Conservation (phyloP, 2,113 vertebrate species). For the Lonchura striata region DNA sequence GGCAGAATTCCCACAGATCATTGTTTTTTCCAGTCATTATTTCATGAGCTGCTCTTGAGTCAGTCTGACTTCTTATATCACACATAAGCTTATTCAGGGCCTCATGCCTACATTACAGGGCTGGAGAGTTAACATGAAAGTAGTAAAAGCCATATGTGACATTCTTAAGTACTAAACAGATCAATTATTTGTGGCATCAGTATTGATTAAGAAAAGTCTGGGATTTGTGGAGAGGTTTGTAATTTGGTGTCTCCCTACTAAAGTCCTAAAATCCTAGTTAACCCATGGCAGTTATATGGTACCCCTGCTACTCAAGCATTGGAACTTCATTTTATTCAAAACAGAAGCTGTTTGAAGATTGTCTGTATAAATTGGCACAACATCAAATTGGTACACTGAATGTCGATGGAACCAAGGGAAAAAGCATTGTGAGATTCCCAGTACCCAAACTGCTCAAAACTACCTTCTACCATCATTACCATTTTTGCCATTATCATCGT, state of each 20-base stretch:
- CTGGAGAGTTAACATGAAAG: neutral
- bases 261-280: neutral
- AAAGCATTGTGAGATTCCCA: neutral
- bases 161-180: neutral
- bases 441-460: neutral
- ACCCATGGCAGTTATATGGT: neutral
- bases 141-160: neutral
- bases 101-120: neutral
- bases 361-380: neutral
- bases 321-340: neutral
- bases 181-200: neutral
- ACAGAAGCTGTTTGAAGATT: neutral
- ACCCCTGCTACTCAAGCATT: neutral
- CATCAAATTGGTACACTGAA: neutral
- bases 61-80: neutral
- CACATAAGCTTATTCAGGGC: neutral
- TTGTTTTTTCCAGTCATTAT: slow-evolving; percentile 26
- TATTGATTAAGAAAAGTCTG: neutral
- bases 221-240: neutral
- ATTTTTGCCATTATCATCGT: neutral
- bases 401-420: neutral
- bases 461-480: neutral
- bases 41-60: neutral
- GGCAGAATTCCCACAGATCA: slow-evolving; percentile 16
- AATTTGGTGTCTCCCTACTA: neutral